Evolutionary conservation across 1,140 invertebrate genomes (phyloP).

Genomic region (Neuroterus valhalla): DNA sequence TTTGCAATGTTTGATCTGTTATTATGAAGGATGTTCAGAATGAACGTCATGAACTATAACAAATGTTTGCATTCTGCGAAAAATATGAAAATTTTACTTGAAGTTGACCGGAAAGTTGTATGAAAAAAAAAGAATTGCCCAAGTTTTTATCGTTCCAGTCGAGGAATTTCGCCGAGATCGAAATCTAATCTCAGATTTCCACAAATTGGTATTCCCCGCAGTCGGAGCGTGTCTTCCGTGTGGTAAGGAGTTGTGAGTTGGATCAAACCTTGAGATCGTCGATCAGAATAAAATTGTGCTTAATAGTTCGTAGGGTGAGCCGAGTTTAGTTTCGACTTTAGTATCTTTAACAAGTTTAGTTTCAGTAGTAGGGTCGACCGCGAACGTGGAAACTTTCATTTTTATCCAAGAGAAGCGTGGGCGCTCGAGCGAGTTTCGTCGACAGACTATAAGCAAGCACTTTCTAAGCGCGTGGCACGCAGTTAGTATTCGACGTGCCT

Average conservation of each 20-base stretch:
- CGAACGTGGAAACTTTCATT: slow-evolving; percentile 41
- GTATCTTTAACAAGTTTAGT: not conserved
- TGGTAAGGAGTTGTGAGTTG: not conserved
- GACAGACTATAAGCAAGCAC: slow-evolving; percentile 33
- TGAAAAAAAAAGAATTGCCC: not conserved
- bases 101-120: too few species aligned
- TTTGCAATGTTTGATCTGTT: too few species aligned
- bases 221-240: not conserved
- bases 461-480: slow-evolving; percentile 43
- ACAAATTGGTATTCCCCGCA: not conserved
- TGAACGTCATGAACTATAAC: too few species aligned
- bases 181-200: not conserved
- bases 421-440: slow-evolving; percentile 46
- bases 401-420: slow-evolving; percentile 44
- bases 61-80: too few species aligned
- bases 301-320: not conserved
- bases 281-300: not conserved
- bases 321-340: too few species aligned
- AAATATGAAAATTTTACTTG: too few species aligned
- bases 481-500: slow-evolving; percentile 39
- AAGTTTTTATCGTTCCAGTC: slow-evolving; percentile 1
- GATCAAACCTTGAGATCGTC: not conserved
- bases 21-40: too few species aligned
- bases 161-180: not conserved
- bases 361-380: not conserved